Evolutionary conservation across 2,888 invertebrate species (phyloP), one percentile per base, ranked within the genome.

Genomic region (Stenolophus ochropezus): DNA sequence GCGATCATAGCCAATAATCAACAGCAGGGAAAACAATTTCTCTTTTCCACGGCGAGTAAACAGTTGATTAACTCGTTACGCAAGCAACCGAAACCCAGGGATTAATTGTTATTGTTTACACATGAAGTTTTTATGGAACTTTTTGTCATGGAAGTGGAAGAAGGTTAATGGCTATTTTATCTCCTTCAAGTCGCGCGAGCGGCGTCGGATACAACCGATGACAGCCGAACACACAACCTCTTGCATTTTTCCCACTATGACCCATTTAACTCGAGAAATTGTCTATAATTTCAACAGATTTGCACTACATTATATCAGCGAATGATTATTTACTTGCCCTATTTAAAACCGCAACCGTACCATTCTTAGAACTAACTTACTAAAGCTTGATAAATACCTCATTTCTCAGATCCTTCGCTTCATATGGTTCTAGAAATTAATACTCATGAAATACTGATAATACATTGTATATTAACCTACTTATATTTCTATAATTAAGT

Each of bases 131-230:
- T 77, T 61, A 33, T 77, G 20, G 14, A 33, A 61, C 33, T 33
- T 42, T 77, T 61, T 61, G 27, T 77, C 58, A 25, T 42, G 61
- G 51, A 78, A 78, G 65, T 78, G 16, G 49, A 78, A 78, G 65
- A 78, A 78, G 78, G 78, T 78, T 78, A 78, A 78, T 78, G 65
- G 65, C 65, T 78, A 78, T 78, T 78, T 78, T 78, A 78, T 78
- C 78, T 65, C 42, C 65, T 23, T 61, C 61, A 61, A 53, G 61
- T 61, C 23, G 42, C 42, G 16, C 47, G 33, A 42, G 42, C 33
- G 6, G 16, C 33, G 20, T 20, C 71, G 71, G 18, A 71, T 14
- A 8, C 20, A 16, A 14, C 14, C 75, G 75, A 53, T 47, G 49
- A 20, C 42, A 23, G 65, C 14, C 65, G 78, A 78, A 49, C 49